Base-by-base conservation (phyloP, 2,888 invertebrate genomes). In the Chalcis sispes region DNA sequence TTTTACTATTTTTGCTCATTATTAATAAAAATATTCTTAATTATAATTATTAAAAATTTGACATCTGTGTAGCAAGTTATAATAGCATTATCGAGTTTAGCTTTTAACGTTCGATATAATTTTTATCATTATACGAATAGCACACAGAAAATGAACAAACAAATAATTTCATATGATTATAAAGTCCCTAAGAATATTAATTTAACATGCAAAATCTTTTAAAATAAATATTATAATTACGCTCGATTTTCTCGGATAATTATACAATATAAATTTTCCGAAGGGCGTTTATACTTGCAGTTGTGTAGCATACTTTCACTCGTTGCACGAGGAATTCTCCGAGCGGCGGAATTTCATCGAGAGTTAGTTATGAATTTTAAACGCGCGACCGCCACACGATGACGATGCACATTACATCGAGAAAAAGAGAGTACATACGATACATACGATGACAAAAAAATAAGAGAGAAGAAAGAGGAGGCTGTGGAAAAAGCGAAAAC, bases 331-430 rank as follows among this genome's bases (percentile, higher is more conserved):
- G 42, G 15, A 56, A 52, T 61, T 61, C 70, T 61, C 59, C 32
- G 48, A 23, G 69, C 58, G 40, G 25, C 10, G 70, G 61, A 67
- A 73, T 61, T 67, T 61, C 25, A 66, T 62, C 59, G 54, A 56
- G 62, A 74, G 67, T 54, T 46, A 32, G 54, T 54, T 74, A 69
- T 74, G 67, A 74, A 74, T 67, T 74, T 67, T 67, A 74, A 74
- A 46, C 58, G 23, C 52, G 29, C 46, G 48, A 56, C 48, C 29
- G 46, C 36, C n/a, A n/a, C 50, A 29, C 32, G 36, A 50, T n/a
- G 50, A 59, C 25, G 27, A 15, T 62, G 40, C 52, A 29, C 40
- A 29, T 54, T 40, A 54, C 32, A n/a, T n/a, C n/a, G n/a, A n/a
- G n/a, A n/a, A n/a, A n/a, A n/a, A n/a, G n/a, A n/a, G n/a, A n/a